Evolutionary conservation across 92 coral and sea anemone genomes (phyloP).

Genomic region (Nematostella vectensis): DNA sequence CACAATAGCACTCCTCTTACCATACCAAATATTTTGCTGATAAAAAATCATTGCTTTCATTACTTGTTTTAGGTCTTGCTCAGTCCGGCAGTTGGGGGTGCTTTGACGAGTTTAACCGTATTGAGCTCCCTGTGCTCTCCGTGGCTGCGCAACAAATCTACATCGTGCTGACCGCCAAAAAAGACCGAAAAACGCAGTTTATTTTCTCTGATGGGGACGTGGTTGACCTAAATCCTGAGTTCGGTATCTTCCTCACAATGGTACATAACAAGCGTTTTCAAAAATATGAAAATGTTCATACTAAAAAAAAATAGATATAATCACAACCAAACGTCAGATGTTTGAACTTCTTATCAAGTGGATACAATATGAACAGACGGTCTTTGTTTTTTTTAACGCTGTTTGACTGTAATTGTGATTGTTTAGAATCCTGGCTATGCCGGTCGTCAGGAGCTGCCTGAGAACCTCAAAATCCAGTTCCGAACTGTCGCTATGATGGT

Average conservation of each 20-base stretch:
- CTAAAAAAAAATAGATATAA: too few relatives aligned
- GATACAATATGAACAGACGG: too few relatives aligned
- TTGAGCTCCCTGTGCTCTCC: constrained; percentile 83
- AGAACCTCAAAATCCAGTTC: constrained; percentile 86
- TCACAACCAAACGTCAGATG: not conserved
- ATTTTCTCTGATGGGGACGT: constrained; percentile 82
- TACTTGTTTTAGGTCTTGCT: constrained; percentile 81
- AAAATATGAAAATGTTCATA: too few relatives aligned
- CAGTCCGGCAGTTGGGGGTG: constrained; percentile 95
- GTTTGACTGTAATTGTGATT: too few relatives aligned
- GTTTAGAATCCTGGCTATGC: constrained; percentile 93
- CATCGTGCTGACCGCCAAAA: constrained; percentile 81
- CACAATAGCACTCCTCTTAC: too few relatives aligned
- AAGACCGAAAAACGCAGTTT: constrained; percentile 81
- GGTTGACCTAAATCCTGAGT: constrained; percentile 79
- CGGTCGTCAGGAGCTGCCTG: constrained; percentile 87
- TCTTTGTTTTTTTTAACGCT: too few relatives aligned
- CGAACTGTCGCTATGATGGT: constrained; percentile 96
- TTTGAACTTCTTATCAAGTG: not conserved
- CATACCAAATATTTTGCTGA: too few relatives aligned
- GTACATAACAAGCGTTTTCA: too few relatives aligned
- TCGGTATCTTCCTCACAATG: constrained; percentile 84
- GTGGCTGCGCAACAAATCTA: constrained; percentile 91
- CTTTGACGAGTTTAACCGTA: constrained; percentile 86
- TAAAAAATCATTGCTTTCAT: too few relatives aligned